Conservation (phyloP, 1,140 invertebrate genomes). For the Papilio xuthus region DNA sequence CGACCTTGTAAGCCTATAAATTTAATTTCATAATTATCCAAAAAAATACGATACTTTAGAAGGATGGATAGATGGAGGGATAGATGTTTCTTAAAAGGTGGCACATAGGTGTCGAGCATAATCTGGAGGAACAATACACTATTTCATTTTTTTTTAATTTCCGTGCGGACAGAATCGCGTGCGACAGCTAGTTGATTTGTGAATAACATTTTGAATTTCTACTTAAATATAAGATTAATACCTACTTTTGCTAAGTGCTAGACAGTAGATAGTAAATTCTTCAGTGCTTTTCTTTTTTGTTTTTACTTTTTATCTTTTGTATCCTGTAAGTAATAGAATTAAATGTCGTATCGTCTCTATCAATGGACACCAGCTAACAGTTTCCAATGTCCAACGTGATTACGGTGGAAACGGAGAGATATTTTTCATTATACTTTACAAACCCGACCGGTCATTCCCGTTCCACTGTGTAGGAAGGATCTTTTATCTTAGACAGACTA, state of each 20-base stretch:
- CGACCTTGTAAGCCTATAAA: background rate
- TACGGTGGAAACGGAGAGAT: slow-evolving; percentile 41
- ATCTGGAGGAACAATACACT: no score
- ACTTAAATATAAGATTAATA: background rate
- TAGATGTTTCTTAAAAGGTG: no score
- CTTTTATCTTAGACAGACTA: slow-evolving; percentile 32
- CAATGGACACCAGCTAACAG: slow-evolving; percentile 36
- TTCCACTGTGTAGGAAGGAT: slow-evolving; percentile 39
- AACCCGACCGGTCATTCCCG: slow-evolving; percentile 40
- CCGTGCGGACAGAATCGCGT: no score
- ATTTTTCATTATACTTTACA: slow-evolving; percentile 55
- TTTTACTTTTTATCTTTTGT: background rate
- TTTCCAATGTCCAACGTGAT: slow-evolving; percentile 43
- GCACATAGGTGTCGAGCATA: no score
- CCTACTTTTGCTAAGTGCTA: no score
- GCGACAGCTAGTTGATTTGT: no score
- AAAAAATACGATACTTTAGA: no score
- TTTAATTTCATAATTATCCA: background rate
- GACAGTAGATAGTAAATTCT: no score
- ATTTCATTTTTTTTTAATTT: no score
- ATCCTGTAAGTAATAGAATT: background rate
- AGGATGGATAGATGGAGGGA: no score
- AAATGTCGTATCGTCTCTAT: slow-evolving; percentile 26
- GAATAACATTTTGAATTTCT: background rate
- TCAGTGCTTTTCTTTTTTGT: background rate